Conservation (phyloP, 1,140 invertebrate genomes). For the Drosophila tristis region DNA sequence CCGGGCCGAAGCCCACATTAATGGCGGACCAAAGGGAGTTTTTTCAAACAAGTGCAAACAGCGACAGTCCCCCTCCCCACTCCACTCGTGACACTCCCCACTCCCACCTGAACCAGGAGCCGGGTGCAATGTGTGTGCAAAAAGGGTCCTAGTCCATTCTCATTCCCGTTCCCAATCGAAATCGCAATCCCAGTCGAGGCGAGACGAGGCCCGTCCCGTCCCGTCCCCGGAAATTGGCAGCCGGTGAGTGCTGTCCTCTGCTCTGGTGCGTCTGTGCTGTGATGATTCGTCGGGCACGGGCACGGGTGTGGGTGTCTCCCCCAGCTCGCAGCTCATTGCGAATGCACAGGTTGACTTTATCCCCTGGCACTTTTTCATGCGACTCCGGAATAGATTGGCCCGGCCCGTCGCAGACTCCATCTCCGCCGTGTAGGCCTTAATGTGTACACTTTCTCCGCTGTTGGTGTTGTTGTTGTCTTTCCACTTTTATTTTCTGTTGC, state of each 20-base stretch:
- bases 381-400: constrained; percentile 39
- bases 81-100: not conserved
- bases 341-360: constrained; percentile 83
- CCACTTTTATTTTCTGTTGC: constrained; percentile 46
- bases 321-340: constrained; percentile 73
- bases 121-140: constrained; percentile 55
- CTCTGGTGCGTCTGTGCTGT: constrained; percentile 18
- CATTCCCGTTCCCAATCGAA: constrained; percentile 27
- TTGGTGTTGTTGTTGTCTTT: constrained; percentile 13
- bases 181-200: constrained; percentile 26
- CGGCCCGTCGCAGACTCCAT: constrained; percentile 30
- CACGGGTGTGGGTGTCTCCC: constrained; percentile 7
- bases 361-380: constrained; percentile 74
- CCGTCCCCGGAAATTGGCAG: too few relatives aligned
- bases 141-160: constrained; percentile 49
- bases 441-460: constrained; percentile 31
- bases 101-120: not conserved
- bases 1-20: constrained; percentile 36
- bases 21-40: constrained; percentile 62
- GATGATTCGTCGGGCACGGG: constrained; percentile 37
- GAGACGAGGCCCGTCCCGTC: not conserved
- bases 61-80: not conserved
- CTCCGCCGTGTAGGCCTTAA: constrained; percentile 33
- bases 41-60: constrained; percentile 40
- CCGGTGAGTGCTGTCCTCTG: constrained; percentile 5